Base-by-base conservation (phyloP, 1,140 invertebrate genomes). In the Brachionus plicatilis region DNA sequence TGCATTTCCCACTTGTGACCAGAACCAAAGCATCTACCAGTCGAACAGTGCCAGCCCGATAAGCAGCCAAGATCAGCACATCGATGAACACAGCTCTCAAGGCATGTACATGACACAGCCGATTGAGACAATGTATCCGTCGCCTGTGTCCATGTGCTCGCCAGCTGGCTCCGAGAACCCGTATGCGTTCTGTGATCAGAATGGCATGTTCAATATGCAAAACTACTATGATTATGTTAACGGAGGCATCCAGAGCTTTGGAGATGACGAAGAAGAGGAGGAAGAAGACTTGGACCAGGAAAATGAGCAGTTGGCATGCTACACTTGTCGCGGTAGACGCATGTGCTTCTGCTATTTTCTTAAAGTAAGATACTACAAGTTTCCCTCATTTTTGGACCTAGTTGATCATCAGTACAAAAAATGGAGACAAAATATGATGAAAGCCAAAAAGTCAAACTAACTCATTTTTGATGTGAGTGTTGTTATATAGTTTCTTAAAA, bases 381-480 rank as follows among this genome's bases (percentile, higher is more conserved):
- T 82, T 68, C 79, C 79, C 9, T 82, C 79, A 12, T 82, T 82
- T 47, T 41, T 82, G 37, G 79, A 82, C 8, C 14, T 82, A 4
- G 79, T 82, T n/a, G 79, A 82, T 47, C 79, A 82, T 82, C 79
- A 82, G 17, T 82, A 82, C 33, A 82, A 82, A 82, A 82, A 82
- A 68, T 82, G 79, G 79, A 76, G 72, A 76, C 45, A 47, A 50
- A 76, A 76, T 50, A 76, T 76, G 72, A 76, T 76, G 20, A 76
- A 76, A 76, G 72, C 72, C 17, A 76, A 76, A 76, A 76, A 76
- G 27, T 76, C 72, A 47, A 72, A 72, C 37, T 72, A 72, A 20
- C 17, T 37, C 27, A 41, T 56, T 56, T n/a, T 50, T n/a, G n/a
- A 56, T 17, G 7, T 37, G 37, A 72, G 37, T 72, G 11, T 72